A percentile compares a stretch with the other conserved stretches of the same genome.
phyloP scores from a whole-genome alignment of 2,888 invertebrate species.

The Euspilapteryx auroguttella region DNA sequence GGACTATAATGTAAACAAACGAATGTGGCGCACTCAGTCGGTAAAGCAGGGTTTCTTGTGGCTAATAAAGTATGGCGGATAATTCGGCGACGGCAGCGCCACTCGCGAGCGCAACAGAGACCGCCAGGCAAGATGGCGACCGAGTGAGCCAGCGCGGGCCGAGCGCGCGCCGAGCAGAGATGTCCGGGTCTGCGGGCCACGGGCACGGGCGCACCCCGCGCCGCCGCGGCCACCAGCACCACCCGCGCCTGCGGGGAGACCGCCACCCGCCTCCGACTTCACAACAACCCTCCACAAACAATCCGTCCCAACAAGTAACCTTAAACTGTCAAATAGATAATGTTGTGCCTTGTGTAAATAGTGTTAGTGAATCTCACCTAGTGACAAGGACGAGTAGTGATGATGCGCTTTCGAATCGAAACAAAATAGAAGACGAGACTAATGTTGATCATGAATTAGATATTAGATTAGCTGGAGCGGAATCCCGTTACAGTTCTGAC shows the following conservation, averaged over 20 bases:
- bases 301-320: constrained; percentile 53
- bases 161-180: constrained; percentile 47
- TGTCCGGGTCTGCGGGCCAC: constrained; percentile 63
- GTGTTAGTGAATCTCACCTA: constrained; percentile 59
- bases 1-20: constrained; percentile 13
- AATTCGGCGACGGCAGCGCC: constrained; percentile 40
- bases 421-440: constrained; percentile 28
- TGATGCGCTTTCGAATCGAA: constrained; percentile 58
- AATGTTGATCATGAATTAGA: constrained; percentile 42
- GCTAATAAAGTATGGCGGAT: constrained; percentile 32
- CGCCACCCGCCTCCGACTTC: constrained; percentile 31
- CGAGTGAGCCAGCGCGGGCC: constrained; percentile 45
- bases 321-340: constrained; percentile 42
- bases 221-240: constrained; percentile 76
- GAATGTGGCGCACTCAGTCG: constrained; percentile 16
- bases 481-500: constrained; percentile 35
- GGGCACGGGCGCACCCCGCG: constrained; percentile 62
- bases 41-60: constrained; percentile 29
- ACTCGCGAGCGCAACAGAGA: constrained; percentile 13
- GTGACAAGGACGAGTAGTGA: constrained; percentile 59
- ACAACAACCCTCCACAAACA: constrained; percentile 8
- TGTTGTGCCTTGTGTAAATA: constrained; percentile 59
- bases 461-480: constrained; percentile 29
- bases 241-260: constrained; percentile 68
- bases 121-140: constrained; percentile 64